Base-by-base conservation (phyloP, 2,113 vertebrate genomes). In the Phasianus colchicus region DNA sequence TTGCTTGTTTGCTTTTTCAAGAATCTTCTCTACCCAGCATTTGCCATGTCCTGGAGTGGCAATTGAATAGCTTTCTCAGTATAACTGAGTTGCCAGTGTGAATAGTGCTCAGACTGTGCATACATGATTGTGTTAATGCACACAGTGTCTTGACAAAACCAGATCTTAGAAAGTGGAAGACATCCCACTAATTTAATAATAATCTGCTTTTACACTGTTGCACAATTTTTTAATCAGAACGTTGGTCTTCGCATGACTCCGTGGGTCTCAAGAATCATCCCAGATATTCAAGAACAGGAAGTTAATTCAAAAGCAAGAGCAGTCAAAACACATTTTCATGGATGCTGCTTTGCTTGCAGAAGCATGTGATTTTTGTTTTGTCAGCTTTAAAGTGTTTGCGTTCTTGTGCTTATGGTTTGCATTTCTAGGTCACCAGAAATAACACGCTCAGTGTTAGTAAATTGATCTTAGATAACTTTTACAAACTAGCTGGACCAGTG, bases 341-440 rank as follows among this genome's bases (percentile, higher is more conserved):
- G 94, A 76, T 90, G 42, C 45, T 80, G 57, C 61, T 88, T 74
- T 87, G 81, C 54, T 88, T 92, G 54, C n/a, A 95, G 19, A 78
- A 60, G 43, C 10, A 0, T 66, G 9, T 74, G 42, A 65, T 93
- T 92, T 89, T 65, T 92, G 48, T 78, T 96, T 92, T 86, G 63
- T 86, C 81, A 83, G 34, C 80, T 66, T 88, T 55, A 48, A 69
- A 42, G 20, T 29, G 21, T 79, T 86, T 63, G 19, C 21, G 22
- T 87, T 73, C 36, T 60, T 58, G 50, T 89, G 13, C 29, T 91
- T 47, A 67, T 18, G 12, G 27, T 43, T 43, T 91, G 48, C 40
- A 57, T 88, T 96, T 85, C 55, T 72, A 87, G 86, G 83, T 20
- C 8, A 29, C 54, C 24, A 91, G 87, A 83, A 91, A 55, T 86